Evolutionary conservation across 2,113 vertebrate genomes (phyloP).

Genomic region (Hepsetus odoe): DNA sequence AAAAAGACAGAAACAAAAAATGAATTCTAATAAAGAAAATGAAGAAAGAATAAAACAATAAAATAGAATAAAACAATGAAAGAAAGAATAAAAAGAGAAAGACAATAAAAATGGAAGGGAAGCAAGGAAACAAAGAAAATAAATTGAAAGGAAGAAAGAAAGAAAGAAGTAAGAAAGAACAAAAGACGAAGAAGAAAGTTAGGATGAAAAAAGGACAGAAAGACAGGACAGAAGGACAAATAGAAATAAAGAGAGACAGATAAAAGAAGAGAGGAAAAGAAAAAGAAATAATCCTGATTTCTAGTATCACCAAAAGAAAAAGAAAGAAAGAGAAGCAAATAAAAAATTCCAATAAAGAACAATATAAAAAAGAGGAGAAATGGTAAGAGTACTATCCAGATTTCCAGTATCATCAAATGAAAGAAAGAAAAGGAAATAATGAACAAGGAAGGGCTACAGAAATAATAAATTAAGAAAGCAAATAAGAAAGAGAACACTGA

Average conservation of each 20-base stretch:
- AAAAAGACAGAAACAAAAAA: neutral
- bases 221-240: constrained; percentile 12
- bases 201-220: constrained; percentile 12
- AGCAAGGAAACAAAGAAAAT: neutral
- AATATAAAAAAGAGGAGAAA: neutral
- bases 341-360: neutral
- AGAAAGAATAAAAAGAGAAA: neutral
- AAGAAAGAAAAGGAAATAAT: neutral
- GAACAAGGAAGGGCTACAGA: too few relatives aligned
- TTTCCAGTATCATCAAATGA: too few relatives aligned
- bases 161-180: neutral
- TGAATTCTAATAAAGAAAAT: neutral
- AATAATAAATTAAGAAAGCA: too few relatives aligned
- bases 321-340: neutral
- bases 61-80: neutral
- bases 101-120: neutral
- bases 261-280: neutral
- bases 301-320: neutral
- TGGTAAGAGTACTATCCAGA: too few relatives aligned
- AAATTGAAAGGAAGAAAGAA: neutral
- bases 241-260: neutral
- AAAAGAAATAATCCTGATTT: neutral
- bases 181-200: neutral
- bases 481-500: neutral
- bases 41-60: neutral